A percentile compares a stretch with the other conserved stretches of the same genome.
Conservation (phyloP, 2,113 vertebrate genomes). For the Scolopax mira region DNA sequence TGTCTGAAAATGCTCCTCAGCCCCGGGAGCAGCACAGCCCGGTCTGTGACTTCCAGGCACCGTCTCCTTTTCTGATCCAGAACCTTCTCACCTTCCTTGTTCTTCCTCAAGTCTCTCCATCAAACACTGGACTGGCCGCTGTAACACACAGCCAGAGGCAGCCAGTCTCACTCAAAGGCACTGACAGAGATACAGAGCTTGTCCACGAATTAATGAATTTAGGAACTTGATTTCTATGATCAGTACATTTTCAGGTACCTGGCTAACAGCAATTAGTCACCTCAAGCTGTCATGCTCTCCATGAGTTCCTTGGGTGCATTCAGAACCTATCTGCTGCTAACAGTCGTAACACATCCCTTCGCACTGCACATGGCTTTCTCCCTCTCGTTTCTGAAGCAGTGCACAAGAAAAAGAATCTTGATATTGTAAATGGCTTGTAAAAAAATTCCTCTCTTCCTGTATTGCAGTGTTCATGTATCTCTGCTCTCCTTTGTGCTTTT, state of each 20-base stretch:
- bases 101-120: neutral
- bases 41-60: neutral
- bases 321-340: neutral
- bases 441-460: neutral
- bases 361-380: neutral
- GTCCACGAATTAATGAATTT: rapidly evolving
- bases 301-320: neutral
- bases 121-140: no score
- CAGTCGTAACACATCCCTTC: no score
- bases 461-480: rapidly evolving
- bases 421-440: neutral
- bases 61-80: neutral
- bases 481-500: neutral
- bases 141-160: neutral
- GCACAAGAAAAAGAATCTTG: neutral
- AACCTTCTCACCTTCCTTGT: rapidly evolving
- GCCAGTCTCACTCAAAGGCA: neutral
- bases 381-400: neutral
- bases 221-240: neutral
- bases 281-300: neutral
- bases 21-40: neutral
- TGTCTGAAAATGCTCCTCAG: neutral
- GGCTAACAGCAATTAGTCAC: neutral
- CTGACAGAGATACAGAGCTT: neutral
- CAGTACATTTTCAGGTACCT: neutral